Percentiles rank a stretch among this genome's conserved stretches.
Conservation (phyloP, 1,140 invertebrate species). For the Himalopsyche phryganea region DNA sequence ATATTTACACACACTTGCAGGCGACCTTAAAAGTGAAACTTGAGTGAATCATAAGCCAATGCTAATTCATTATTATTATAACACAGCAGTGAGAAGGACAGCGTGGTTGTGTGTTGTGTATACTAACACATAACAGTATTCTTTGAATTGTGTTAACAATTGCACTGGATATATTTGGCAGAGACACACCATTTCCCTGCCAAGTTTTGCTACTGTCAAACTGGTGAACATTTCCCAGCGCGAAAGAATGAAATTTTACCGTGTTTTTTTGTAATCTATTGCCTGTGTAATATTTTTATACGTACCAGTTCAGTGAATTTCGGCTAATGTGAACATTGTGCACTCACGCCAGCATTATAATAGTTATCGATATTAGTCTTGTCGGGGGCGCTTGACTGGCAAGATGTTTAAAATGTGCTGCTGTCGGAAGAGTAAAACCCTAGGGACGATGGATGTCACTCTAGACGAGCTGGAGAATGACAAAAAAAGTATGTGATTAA, state of each 20-base stretch:
- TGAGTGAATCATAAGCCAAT: slow-evolving; percentile 6
- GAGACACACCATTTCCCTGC: slow-evolving; percentile 6
- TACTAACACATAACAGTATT: no score
- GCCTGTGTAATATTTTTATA: slow-evolving; percentile 5
- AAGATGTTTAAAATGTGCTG: slow-evolving; percentile 2
- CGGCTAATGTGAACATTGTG: no score
- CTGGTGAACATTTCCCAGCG: background rate
- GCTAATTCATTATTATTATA: slow-evolving; percentile 12
- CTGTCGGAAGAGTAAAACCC: slow-evolving; percentile 21
- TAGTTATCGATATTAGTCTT: no score
- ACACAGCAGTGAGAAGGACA: slow-evolving; percentile 6
- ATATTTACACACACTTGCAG: no score
- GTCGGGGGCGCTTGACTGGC: no score
- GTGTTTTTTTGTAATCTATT: slow-evolving; percentile 12
- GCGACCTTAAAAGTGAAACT: background rate
- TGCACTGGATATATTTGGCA: slow-evolving; percentile 22
- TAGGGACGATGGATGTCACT: slow-evolving; percentile 26
- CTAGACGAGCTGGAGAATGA: slow-evolving; percentile 24
- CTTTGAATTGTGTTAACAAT: background rate
- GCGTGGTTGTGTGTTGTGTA: background rate
- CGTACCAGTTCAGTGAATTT: no score
- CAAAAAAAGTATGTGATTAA: slow-evolving; percentile 20
- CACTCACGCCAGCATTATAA: no score
- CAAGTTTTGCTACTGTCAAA: slow-evolving; percentile 14
- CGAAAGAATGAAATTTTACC: slow-evolving; percentile 2